Base-by-base conservation (phyloP, 30 jellyfish, hydroid and myxozoan species). In the Pelagia noctiluca region DNA sequence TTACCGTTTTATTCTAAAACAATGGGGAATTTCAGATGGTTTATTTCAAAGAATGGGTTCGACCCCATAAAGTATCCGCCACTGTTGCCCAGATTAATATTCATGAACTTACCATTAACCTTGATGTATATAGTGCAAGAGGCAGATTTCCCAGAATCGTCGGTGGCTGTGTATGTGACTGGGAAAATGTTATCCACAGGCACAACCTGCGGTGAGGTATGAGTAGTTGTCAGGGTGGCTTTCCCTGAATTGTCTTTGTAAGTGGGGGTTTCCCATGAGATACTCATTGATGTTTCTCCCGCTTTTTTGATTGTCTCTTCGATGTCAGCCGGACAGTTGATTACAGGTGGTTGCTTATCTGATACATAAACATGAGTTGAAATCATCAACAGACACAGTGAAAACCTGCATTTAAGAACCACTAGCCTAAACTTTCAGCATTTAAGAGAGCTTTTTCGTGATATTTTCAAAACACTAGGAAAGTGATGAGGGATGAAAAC, bases 231-330 rank as follows among this genome's bases (percentile, higher is more conserved):
- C 3, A 89, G 90, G 16, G 33, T 81, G 3, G 76, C 93, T 23
- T 47, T n/a, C 53, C 99, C 99, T 19, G 99, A 95, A 67, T 95
- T 95, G 64, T 95, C 99, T 29, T 70, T 61, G 68, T 54, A 89
- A 16, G 88, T 79, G 1, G 99, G 99, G 4, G n/a, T 46, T 26
- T 61, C 66, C 99, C 99, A 95, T 2, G 85, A 24, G 35, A 89
- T 96, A 3, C 16, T 78, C 65, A 64, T 88, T 8, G 89, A 38
- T 28, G 89, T 60, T 10, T 72, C 96, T 3, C 78, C 75, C 2
- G 88, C 83, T 0, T 88, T 37, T 10, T 86, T 63, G 8, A 82
- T 70, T 0, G 96, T 95, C 24, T 36, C 72, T 7, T 62, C 83
- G 25, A 84, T 78, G 48, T 95, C 97, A 24, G 85, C n/a, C 28